Conservation (phyloP, 1,140 invertebrate genomes). For the Coenobita brevimanus region DNA sequence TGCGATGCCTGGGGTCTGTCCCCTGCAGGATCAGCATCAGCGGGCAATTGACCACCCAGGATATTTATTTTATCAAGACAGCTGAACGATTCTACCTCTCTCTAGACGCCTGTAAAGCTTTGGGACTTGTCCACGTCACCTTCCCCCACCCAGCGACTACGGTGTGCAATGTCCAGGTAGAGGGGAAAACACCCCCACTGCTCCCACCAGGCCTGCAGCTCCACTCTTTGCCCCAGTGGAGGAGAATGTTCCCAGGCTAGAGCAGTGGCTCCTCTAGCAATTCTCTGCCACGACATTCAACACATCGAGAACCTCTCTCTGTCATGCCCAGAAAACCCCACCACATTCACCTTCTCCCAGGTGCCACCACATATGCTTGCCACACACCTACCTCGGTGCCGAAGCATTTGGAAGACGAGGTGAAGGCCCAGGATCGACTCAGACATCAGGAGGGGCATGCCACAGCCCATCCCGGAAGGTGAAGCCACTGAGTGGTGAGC, state of each 20-base stretch:
- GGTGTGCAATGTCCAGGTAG: no score
- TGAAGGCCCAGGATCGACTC: constrained; percentile 37
- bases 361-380: constrained; percentile 7
- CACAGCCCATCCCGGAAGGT: constrained; percentile 6
- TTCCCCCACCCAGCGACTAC: no score
- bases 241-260: constrained; percentile 25
- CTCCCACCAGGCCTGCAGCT: background rate
- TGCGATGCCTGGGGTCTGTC: no score
- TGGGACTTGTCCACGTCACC: no score
- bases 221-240: background rate
- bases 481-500: constrained; percentile 46
- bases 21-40: no score
- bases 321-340: constrained; percentile 22
- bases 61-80: no score
- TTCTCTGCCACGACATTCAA: constrained; percentile 15
- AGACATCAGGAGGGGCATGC: constrained; percentile 29
- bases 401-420: constrained; percentile 39
- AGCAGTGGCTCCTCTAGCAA: constrained; percentile 6
- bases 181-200: no score
- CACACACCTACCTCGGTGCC: constrained; percentile 21
- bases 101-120: no score
- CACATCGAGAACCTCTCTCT: background rate
- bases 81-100: no score
- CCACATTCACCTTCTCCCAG: constrained; percentile 18
- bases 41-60: no score